Evolutionary conservation across 2,113 vertebrate species (phyloP).

Genomic region (Sula dactylatra): DNA sequence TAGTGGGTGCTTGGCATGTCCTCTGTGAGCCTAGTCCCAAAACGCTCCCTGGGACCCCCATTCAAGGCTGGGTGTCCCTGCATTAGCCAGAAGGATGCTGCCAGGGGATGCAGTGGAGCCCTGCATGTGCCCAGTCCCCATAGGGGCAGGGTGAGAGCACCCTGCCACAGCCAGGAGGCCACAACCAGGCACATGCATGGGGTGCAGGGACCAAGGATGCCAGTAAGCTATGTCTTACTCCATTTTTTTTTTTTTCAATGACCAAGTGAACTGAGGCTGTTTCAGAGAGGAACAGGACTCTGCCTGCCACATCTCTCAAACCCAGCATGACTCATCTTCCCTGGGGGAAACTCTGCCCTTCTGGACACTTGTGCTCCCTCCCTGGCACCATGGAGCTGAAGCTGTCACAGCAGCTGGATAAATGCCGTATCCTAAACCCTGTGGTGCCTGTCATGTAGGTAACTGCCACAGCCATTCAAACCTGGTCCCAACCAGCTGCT

Average conservation of each 20-base stretch:
- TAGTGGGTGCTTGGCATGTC: neutral
- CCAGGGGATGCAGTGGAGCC: neutral
- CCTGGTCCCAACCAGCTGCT: neutral
- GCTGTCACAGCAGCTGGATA: neutral
- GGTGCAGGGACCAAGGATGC: neutral
- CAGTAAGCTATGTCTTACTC: neutral
- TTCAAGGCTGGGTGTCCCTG: neutral
- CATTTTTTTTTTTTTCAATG: neutral
- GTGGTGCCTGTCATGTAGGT: rapidly evolving
- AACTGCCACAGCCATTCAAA: neutral
- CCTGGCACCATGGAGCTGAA: neutral
- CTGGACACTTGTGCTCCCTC: neutral
- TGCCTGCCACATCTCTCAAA: neutral
- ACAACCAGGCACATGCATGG: rapidly evolving
- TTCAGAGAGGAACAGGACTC: neutral
- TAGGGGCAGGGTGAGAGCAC: neutral
- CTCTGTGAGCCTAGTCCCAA: rapidly evolving
- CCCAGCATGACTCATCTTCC: neutral
- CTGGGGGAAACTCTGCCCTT: neutral
- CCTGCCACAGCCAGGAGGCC: neutral
- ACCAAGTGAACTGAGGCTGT: neutral
- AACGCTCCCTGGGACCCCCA: rapidly evolving
- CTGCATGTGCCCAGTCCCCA: neutral
- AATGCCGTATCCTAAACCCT: neutral
- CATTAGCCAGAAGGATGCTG: neutral